Evolutionary conservation across 2,797 vertebrate genomes (phyloP).

Genomic region (Enteromius trimaculatus): DNA sequence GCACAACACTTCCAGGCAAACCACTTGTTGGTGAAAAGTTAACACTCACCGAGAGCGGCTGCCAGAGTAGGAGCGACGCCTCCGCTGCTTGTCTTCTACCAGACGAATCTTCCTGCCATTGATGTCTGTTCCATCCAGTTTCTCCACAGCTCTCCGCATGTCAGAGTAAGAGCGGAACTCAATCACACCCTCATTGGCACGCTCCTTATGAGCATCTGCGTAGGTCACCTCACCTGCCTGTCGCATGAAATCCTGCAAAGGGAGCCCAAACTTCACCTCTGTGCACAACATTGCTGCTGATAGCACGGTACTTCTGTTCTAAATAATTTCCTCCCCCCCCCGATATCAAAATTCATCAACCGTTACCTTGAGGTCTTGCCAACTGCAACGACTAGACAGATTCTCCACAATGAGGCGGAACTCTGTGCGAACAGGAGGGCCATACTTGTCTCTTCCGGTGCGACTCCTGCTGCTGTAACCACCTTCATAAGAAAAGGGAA

Average conservation of each 20-base stretch:
- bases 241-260: conserved; percentile 84
- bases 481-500: conserved; percentile 63
- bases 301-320: too few species aligned
- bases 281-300: neutral
- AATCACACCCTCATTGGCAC: conserved; percentile 88
- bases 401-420: conserved; percentile 92
- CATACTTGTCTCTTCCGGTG: conserved; percentile 90
- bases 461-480: conserved; percentile 90
- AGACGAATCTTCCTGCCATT: conserved; percentile 88
- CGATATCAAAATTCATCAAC: neutral
- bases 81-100: conserved; percentile 85
- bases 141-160: conserved; percentile 88
- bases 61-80: conserved; percentile 84
- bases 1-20: neutral
- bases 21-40: neutral
- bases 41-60: conserved; percentile 81
- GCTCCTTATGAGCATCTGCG: conserved; percentile 89
- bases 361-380: conserved; percentile 91
- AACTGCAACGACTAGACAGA: conserved; percentile 92
- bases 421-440: conserved; percentile 90
- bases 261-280: neutral
- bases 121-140: conserved; percentile 89
- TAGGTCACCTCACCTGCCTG: conserved; percentile 92
- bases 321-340: neutral
- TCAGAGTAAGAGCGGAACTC: conserved; percentile 88